Percentiles rank a stretch among this genome's conserved stretches.
These are phyloP conservation scores for Aptenodytes patagonicus DNA, from an alignment of 2,113 vertebrate species.

Conservation along the genomic window DNA sequence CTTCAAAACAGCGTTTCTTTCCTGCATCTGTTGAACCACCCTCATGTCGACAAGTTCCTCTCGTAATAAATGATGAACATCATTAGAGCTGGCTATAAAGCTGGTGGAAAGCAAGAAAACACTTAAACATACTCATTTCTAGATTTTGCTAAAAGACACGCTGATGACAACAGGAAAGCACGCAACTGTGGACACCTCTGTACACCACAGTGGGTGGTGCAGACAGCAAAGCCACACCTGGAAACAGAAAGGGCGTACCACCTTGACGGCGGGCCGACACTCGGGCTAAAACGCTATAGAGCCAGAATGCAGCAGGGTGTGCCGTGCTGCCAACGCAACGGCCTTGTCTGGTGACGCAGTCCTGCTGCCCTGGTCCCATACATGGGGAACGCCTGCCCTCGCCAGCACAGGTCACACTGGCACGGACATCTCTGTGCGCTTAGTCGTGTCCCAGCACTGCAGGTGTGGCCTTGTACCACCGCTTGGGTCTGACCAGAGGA, in stretches of 20 bases:
- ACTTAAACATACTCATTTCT: neutral
- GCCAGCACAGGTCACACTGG: neutral
- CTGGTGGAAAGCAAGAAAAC: neutral
- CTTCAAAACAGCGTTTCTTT: neutral
- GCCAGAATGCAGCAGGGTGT: fast-evolving
- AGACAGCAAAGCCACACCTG: neutral
- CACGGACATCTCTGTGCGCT: fast-evolving
- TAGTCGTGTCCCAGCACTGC: neutral
- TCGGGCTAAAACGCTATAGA: neutral
- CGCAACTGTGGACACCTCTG: neutral
- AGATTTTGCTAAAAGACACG: neutral
- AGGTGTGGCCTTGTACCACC: neutral
- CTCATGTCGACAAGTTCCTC: neutral
- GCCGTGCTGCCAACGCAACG: fast-evolving
- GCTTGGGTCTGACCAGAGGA: neutral
- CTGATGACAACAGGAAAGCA: neutral
- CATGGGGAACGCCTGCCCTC: fast-evolving
- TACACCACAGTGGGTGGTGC: neutral
- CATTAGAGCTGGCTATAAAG: neutral
- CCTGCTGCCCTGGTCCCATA: neutral
- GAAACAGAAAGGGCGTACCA: neutral
- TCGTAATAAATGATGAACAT: neutral
- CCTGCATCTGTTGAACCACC: neutral
- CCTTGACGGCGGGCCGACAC: fast-evolving
- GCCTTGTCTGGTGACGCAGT: neutral